Conservation (phyloP, 2,113 vertebrate species). For the Notiomystis cincta region DNA sequence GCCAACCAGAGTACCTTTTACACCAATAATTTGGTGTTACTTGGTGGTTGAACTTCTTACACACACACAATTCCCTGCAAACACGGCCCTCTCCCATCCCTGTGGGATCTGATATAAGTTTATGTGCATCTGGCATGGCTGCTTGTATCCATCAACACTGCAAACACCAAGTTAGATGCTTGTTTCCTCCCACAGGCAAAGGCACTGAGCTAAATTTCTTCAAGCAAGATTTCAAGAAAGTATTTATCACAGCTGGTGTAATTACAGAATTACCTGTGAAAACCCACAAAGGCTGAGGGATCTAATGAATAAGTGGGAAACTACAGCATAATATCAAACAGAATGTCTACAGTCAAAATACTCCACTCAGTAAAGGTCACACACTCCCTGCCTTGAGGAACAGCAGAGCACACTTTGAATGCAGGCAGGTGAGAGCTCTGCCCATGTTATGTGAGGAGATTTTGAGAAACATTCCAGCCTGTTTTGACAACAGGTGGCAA, state of each 20-base stretch:
- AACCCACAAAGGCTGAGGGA: not conserved
- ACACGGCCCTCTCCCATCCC: not conserved
- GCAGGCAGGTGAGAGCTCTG: not conserved
- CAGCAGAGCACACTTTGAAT: not conserved
- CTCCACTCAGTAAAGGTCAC: not conserved
- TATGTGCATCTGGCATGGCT: not conserved
- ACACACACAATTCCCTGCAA: not conserved
- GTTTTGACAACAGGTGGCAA: not conserved
- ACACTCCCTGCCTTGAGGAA: not conserved
- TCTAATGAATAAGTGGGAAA: not conserved
- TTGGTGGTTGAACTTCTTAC: not conserved
- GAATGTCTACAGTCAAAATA: not conserved
- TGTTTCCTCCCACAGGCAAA: not conserved
- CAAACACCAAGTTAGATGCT: not conserved
- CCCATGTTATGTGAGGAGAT: not conserved
- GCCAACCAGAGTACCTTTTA: not conserved
- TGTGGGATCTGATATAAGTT: not conserved
- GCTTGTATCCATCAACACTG: not conserved
- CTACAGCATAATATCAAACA: not conserved
- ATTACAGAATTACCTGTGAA: slow-evolving; percentile 15
- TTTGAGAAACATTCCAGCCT: not conserved
- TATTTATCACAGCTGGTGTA: not conserved
- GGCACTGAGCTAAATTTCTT: not conserved
- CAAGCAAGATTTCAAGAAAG: not conserved
- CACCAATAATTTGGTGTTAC: not conserved